Evolutionary conservation across 2,888 invertebrate species (phyloP).

Genomic region (Callyntrura sp.): DNA sequence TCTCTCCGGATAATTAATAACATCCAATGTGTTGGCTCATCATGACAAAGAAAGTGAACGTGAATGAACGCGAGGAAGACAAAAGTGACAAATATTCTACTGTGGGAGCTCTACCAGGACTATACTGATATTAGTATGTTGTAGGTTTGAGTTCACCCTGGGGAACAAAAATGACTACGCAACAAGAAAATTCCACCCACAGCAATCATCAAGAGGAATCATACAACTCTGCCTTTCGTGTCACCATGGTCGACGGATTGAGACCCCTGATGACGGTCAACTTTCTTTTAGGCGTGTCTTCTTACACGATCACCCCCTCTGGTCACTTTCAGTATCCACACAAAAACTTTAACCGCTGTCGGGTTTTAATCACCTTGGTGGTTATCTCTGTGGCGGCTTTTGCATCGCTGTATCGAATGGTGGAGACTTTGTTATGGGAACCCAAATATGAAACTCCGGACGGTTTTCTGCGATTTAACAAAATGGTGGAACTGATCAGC

Average conservation of each 20-base stretch:
- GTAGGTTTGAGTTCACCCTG: too few species aligned
- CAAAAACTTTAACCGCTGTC: conserved; percentile 13
- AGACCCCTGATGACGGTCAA: conserved; percentile 49
- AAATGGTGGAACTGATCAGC: conserved; percentile 59
- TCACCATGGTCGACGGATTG: conserved; percentile 62
- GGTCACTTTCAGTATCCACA: conserved; percentile 2
- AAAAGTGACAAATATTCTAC: too few species aligned
- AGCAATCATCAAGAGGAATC: not conserved
- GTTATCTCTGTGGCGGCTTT: not conserved
- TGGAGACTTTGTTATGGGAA: conserved; percentile 38
- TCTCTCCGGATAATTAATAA: too few species aligned
- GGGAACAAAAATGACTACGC: not conserved
- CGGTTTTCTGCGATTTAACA: conserved; percentile 47
- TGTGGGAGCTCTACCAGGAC: too few species aligned
- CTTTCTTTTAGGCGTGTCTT: conserved; percentile 52
- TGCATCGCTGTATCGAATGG: conserved; percentile 15
- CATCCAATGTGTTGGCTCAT: too few species aligned
- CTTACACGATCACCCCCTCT: conserved; percentile 31
- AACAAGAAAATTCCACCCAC: not conserved
- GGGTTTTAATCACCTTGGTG: conserved; percentile 18
- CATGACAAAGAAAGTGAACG: too few species aligned
- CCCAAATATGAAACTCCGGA: not conserved
- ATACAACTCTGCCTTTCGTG: conserved; percentile 16
- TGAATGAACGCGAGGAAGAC: too few species aligned
- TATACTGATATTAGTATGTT: too few species aligned